Evolutionary conservation across 2,888 invertebrate species (phyloP), one percentile per base, ranked within the genome.

Genomic region (Trachelus stipa): DNA sequence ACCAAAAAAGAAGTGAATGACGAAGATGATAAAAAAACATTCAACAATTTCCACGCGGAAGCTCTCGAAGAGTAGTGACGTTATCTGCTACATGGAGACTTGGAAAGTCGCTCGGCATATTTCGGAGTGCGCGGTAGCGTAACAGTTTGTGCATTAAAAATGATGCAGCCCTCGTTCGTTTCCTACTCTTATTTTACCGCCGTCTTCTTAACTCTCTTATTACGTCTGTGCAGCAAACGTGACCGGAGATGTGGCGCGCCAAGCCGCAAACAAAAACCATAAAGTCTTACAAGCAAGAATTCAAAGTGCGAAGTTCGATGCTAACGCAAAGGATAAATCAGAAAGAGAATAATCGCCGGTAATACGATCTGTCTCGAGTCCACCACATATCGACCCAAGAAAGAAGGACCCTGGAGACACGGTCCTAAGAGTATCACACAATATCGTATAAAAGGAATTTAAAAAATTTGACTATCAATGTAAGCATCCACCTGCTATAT

Each of bases 261-360:
- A 4, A 71, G 34, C 71, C 71, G 71, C 71, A 31, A 31, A 71
- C 31, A 71, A 71, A 71, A 71, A 31, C 71, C 71, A 31, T 71
- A 71, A 71, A 71, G 30, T 71, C 71, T 15, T 11, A 9, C 71
- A 34, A 34, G 34, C 4, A 23, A 71, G 71, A 33, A 71, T 31
- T 31, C 23, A 12, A 71, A 12, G 23, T 12, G 71, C 71, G 33
- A 71, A 71, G 33, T 31, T 71, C 71, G 71, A 31, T 9, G 33
- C 33, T 4, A 12, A 31, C 15, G 12, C 71, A 31, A 71, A 15
- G 71, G 71, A 15, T 34, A 34, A 71, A 71, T 71, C 33, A 71
- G 3, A 71, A 71, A 31, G 1, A 4, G 33, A 31, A 31, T 33
- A 71, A 71, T 71, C 71, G 34, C 71, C 71, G 31, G 71, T 31